These are phyloP conservation scores for Himalopsyche kuldschensis DNA, from an alignment of 2,888 invertebrate genomes.

Conservation along the genomic window DNA sequence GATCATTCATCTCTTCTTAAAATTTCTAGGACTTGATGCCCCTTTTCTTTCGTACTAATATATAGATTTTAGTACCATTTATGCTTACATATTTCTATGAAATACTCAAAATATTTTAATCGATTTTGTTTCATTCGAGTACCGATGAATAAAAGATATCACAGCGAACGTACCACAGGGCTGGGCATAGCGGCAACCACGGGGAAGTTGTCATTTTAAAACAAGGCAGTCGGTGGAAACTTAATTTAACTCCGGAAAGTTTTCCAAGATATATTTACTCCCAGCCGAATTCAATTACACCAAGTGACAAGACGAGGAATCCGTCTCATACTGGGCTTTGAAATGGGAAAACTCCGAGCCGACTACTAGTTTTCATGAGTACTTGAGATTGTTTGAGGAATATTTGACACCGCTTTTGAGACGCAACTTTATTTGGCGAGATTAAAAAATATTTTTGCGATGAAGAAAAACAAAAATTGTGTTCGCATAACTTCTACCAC, in stretches of 20 bases:
- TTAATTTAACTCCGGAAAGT: conserved; percentile 20
- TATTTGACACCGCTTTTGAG: not conserved
- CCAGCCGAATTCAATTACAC: conserved; percentile 27
- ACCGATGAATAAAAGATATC: not conserved
- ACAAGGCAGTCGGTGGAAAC: conserved; percentile 24
- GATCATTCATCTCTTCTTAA: too few relatives aligned
- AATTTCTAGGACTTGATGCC: too few relatives aligned
- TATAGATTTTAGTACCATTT: too few relatives aligned
- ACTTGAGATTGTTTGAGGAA: not conserved
- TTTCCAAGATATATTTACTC: conserved; percentile 22
- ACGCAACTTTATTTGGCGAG: not conserved
- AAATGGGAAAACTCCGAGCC: not conserved
- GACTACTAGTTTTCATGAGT: not conserved
- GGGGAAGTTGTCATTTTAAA: conserved; percentile 24
- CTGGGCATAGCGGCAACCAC: not conserved
- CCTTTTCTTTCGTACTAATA: too few relatives aligned
- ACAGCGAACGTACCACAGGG: not conserved
- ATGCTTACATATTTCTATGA: too few relatives aligned
- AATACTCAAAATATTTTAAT: too few relatives aligned
- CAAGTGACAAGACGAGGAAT: conserved; percentile 27
- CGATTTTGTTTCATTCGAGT: not conserved
- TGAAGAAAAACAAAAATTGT: too few relatives aligned
- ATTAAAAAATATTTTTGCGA: too few relatives aligned
- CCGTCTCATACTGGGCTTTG: conserved; percentile 7
- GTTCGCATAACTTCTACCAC: too few relatives aligned